Percentiles rank a stretch among this genome's conserved stretches.
Evolutionary conservation across 2,797 vertebrate species (phyloP).

Genomic region (Alca torda): DNA sequence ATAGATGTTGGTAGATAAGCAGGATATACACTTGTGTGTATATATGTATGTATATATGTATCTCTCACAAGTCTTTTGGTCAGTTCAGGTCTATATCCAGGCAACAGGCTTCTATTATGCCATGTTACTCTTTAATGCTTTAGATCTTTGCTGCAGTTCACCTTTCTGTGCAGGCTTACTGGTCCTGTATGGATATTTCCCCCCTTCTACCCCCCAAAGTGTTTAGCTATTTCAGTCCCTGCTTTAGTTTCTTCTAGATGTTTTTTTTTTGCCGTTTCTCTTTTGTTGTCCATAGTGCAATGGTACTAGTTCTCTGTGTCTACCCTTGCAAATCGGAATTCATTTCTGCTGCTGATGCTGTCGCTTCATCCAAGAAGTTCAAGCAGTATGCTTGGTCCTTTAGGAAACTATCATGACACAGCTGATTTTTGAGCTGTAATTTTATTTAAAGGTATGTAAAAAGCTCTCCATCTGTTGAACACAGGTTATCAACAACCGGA

Average conservation of each 20-base stretch:
- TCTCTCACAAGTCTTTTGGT: neutral
- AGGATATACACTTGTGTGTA: neutral
- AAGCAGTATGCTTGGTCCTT: neutral
- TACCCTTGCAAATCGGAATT: neutral
- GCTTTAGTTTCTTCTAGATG: neutral
- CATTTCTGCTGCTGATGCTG: neutral
- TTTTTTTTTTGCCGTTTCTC: neutral
- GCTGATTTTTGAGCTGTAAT: neutral
- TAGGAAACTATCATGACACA: neutral
- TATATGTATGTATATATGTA: too few relatives aligned
- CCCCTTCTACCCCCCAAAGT: accelerated
- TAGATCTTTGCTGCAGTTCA: neutral
- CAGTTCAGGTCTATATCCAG: neutral
- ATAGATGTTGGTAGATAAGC: neutral
- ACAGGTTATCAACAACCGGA: neutral
- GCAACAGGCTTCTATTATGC: neutral
- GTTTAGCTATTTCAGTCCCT: neutral
- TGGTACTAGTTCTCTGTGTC: neutral
- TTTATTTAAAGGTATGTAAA: neutral
- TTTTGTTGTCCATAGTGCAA: neutral
- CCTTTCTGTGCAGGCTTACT: neutral
- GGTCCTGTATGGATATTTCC: neutral
- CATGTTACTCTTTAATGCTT: neutral
- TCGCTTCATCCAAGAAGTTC: neutral
- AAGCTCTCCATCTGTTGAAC: neutral